Conservation (phyloP, 2,113 vertebrate genomes). For the Hemichromis elongatus region DNA sequence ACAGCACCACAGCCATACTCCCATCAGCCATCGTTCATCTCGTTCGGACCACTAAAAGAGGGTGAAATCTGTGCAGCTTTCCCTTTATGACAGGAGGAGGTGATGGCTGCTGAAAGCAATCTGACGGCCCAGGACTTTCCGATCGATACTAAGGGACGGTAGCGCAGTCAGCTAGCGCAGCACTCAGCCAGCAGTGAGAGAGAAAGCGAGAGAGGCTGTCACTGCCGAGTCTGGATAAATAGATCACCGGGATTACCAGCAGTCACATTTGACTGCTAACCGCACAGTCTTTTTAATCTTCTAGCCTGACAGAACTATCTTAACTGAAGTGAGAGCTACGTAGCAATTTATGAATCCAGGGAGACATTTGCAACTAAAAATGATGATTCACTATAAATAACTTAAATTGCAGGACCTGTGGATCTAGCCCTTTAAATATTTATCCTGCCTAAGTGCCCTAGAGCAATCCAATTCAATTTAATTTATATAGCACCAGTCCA, state of each 20-base stretch:
- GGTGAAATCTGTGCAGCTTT: constrained; percentile 5
- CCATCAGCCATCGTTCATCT: background rate
- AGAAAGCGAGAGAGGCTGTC: background rate
- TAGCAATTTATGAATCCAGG: background rate
- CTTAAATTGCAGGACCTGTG: background rate
- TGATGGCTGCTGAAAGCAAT: constrained; percentile 45
- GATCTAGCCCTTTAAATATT: background rate
- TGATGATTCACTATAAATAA: background rate
- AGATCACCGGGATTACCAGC: constrained; percentile 28
- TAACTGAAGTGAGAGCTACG: background rate
- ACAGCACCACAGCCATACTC: background rate
- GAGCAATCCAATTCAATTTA: background rate
- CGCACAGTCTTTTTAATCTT: background rate
- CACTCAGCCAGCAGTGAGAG: background rate
- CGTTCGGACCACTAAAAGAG: background rate
- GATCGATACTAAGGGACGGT: constrained; percentile 30
- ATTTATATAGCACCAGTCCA: background rate
- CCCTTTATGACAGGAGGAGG: constrained; percentile 37
- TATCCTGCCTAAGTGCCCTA: background rate
- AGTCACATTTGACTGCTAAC: constrained; percentile 1
- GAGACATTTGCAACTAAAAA: background rate
- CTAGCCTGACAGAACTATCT: background rate
- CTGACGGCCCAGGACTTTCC: constrained; percentile 28
- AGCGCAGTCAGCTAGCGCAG: background rate
- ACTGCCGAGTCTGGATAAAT: background rate